Evolutionary conservation across 2,113 vertebrate genomes (phyloP), one percentile per base, ranked within the genome.

Genomic region (Pseudopipra pipra): DNA sequence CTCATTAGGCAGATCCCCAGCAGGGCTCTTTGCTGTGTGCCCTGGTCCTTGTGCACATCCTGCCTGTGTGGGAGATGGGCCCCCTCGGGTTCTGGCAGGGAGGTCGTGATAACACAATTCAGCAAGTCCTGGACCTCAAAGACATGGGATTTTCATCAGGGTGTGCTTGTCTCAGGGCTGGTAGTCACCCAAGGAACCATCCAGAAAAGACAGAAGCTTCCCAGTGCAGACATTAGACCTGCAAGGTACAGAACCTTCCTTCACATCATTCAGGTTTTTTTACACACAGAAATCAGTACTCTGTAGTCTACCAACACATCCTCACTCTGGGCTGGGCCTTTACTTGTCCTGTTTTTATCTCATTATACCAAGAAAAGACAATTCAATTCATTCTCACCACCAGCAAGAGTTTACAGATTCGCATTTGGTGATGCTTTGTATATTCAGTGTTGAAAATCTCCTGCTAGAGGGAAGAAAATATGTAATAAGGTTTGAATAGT

Each of bases 101-200:
- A 67, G 9, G 30, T 12, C 22, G 37, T 20, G 24, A 14, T 46
- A 62, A 14, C 0, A 1, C 7, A 27, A 18, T 62, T 51, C 82
- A 31, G 28, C 30, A 13, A 56, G 9, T 17, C 22, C 68, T 65
- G 28, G 5, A 2, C 59, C 44, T 24, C 54, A 13, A 55, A 31
- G 8, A n/a, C 0, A 0, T 1, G 22, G 49, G 33, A 14, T 73
- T 87, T 67, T 35, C 73, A 18, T 12, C 47, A 46, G 20, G 17
- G 58, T 44, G n/a, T 0, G 1, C 24, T 80, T 49, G 23, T n/a
- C 72, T 67, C 43, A 19, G 20, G 52, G 71, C 35, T 88, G 28
- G 19, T 6, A 13, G 3, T 39, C 35, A 27, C 27, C 54, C 30
- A 44, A 55, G 39, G 28, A 51, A 23, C 1, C 27, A 47, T 10